These are phyloP conservation scores for Pygmarrhopalites habei DNA, from an alignment of 1,140 invertebrate genomes.

Conservation along the genomic window DNA sequence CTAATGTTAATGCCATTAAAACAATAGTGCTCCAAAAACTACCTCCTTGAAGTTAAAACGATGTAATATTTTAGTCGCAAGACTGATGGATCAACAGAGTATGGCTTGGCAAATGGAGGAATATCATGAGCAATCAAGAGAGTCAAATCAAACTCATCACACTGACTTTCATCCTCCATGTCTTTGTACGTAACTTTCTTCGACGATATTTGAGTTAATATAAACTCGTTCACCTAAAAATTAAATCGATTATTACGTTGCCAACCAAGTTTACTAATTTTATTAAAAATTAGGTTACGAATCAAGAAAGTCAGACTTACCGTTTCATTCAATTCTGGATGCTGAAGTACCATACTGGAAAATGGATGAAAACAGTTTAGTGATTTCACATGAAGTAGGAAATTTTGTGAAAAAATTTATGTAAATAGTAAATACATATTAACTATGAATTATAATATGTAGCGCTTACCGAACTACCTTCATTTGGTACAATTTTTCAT, in stretches of 20 bases:
- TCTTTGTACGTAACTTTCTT: conserved; percentile 55
- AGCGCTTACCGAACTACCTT: conserved; percentile 57
- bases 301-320: no score
- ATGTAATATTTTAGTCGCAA: conserved; percentile 65
- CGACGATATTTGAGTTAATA: conserved; percentile 55
- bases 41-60: conserved; percentile 59
- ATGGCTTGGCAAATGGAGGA: conserved; percentile 14
- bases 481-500: conserved; percentile 64
- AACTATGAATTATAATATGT: no score
- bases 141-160: conserved; percentile 62
- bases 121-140: conserved; percentile 56
- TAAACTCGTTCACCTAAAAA: conserved; percentile 47
- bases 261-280: no score
- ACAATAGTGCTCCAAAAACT: no score
- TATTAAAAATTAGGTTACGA: no score
- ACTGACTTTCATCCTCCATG: conserved; percentile 51
- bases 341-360: conserved; percentile 52
- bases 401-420: no score
- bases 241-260: no score
- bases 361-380: no score
- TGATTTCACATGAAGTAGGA: no score
- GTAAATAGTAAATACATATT: no score
- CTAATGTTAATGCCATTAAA: no score
- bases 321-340: conserved; percentile 40
- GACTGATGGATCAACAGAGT: conserved; percentile 43